Evolutionary conservation across 2,797 vertebrate species (phyloP).

Genomic region (Sphenodon punctatus): DNA sequence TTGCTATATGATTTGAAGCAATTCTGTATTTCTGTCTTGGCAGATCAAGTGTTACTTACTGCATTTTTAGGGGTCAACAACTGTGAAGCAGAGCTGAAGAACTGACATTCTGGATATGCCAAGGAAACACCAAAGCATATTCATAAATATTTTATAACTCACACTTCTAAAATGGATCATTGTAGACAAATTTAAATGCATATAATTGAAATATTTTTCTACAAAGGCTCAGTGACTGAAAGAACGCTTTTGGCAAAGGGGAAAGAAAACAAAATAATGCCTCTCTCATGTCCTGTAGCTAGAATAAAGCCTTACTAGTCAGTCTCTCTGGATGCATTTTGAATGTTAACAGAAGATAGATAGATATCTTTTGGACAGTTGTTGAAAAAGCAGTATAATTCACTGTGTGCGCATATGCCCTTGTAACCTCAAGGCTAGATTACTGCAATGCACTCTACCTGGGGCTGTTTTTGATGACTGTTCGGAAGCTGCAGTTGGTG

Average conservation of each 20-base stretch:
- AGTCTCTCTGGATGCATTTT: background rate
- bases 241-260: background rate
- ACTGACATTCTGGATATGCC: conserved; percentile 23
- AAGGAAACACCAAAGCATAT: background rate
- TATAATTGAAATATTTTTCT: background rate
- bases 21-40: background rate
- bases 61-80: background rate
- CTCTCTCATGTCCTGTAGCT: background rate
- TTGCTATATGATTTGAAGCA: background rate
- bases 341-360: background rate
- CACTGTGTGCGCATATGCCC: background rate
- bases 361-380: background rate
- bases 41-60: background rate
- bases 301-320: background rate
- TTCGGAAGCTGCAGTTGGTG: too few relatives aligned
- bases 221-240: background rate
- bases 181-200: background rate
- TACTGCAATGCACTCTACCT: too few relatives aligned
- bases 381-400: background rate
- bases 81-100: conserved; percentile 26
- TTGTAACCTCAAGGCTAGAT: too few relatives aligned
- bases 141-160: conserved; percentile 1
- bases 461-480: too few relatives aligned
- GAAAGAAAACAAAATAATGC: background rate
- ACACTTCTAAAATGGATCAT: background rate